phyloP scores from a whole-genome alignment of 2,797 vertebrate genomes.

The Rhynchotus rufescens region DNA sequence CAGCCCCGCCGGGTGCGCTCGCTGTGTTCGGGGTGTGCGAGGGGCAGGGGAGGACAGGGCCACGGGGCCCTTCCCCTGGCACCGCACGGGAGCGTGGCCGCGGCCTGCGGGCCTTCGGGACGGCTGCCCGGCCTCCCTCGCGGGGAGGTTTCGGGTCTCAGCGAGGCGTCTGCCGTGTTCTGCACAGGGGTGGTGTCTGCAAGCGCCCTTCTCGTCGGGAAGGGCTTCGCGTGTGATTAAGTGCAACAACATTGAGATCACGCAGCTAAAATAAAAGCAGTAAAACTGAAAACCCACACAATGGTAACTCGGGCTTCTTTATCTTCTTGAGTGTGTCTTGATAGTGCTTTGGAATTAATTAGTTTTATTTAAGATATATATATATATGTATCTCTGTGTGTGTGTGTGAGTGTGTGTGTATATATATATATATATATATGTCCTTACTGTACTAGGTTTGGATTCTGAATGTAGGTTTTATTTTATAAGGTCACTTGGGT shows the following conservation, averaged over 20 bases:
- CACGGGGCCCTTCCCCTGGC: neutral
- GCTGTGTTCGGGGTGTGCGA: accelerated
- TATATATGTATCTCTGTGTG: too few species aligned
- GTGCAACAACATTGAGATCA: neutral
- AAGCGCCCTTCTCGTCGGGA: neutral
- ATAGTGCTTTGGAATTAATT: slow-evolving; percentile 39
- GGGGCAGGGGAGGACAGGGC: accelerated
- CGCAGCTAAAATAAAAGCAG: neutral
- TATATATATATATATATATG: too few species aligned
- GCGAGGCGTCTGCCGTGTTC: neutral
- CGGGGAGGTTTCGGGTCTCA: neutral
- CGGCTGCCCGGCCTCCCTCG: neutral
- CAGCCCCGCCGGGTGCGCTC: accelerated
- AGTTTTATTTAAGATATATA: neutral
- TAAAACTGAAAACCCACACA: neutral
- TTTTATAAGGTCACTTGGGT: slow-evolving; percentile 17
- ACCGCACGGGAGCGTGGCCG: too few species aligned
- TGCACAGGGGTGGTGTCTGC: neutral
- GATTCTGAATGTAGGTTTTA: slow-evolving; percentile 1
- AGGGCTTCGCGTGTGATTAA: neutral
- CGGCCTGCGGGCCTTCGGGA: neutral
- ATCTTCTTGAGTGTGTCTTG: neutral
- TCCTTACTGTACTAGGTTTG: neutral
- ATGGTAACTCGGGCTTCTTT: neutral
- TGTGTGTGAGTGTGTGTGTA: too few species aligned